Base-by-base conservation (phyloP, 2,888 invertebrate species). In the Dioctria linearis region DNA sequence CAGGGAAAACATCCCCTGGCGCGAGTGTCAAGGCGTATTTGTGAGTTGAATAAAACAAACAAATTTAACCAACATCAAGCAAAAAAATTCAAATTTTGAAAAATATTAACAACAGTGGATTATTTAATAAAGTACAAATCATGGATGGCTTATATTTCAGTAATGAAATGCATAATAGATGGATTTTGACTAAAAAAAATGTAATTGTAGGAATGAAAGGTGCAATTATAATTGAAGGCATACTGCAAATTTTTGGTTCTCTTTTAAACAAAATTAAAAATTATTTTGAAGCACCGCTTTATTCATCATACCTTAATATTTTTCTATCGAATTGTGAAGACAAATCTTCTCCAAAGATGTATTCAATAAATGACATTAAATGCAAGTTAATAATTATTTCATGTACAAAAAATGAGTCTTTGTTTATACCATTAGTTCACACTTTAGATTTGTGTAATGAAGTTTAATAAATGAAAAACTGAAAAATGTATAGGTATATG, bases 141-240 rank as follows among this genome's bases (percentile, higher is more conserved):
- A 51, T 51, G 51, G 11, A 51, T 51, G 51, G 51, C 11, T 51
- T 51, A 51, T 51, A 51, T 51, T 51, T 51, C 2, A 51, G 51
- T 51, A 51, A 6, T 11, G 51, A 51, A 51, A 51, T 51, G 51
- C 51, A 51, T 11, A 51, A 69, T 9, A 69, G 49, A 51, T 69
- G 69, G 69, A 46, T 69, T 49, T 43, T 69, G 43, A 69, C 69
- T 2, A 51, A 49, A 11, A 6, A 3, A 3, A 69, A 49, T 5
- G 69, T 5, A n/a, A 69, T 69, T 4, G 37, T 69, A 25, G 69
- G 13, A 49, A 69, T 69, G 69, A 4, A 25, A 51, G 37, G 39
- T 25, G 69, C 69, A 25, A 69, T 39, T 6, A 46, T 46, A 13
- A 46, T 13, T 25, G 25, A 69, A 6, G 65, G 40, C 13, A 11